Base-by-base conservation (phyloP, 2,797 vertebrate genomes). In the Choloepus didactylus region DNA sequence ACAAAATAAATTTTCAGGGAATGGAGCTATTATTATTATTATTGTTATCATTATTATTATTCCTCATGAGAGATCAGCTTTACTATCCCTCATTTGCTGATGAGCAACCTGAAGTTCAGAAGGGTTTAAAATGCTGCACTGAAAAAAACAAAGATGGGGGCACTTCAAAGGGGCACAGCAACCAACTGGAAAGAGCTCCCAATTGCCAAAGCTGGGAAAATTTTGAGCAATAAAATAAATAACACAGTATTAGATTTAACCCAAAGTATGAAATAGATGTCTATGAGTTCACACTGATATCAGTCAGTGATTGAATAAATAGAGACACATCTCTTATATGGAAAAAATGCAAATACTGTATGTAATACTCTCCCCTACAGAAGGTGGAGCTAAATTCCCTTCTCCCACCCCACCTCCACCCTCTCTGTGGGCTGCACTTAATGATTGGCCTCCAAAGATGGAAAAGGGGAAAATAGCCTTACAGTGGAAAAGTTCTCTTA, bases 121-220 rank as follows among this genome's bases (percentile, higher is more conserved):
- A 62, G 62, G 54, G 29, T 49, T 75, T 29, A 27, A 62, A 38
- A 15, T 60, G 49, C 56, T 46, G 9, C 15, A 31, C 2, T 90
- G 35, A 91, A 87, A 95, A 90, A 64, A 56, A 9, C 9, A 93
- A 95, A 82, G 18, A 21, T 69, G 25, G 35, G n/a, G 35, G 14
- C 19, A n/a, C 46, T 9, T 75, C 67, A 82, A 44, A 81, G 54
- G 23, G 14, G 89, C 31, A 44, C 19, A 21, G 12, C 14, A 15
- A 6, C 29, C 75, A 72, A 62, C 18, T 46, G 29, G 12, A 80
- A 66, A 79, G 56, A 56, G 41, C 56, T 82, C 56, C 10, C 18
- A 29, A 1, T 15, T 54, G n/a, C 8, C 29, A 29, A 93, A 59
- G 25, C 44, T 73, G 10, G 38, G 59, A 49, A 6, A 12, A 66